Percentiles rank a stretch among this genome's conserved stretches.
Conservation (phyloP, 2,113 vertebrate species). For the Ginglymostoma cirratum region DNA sequence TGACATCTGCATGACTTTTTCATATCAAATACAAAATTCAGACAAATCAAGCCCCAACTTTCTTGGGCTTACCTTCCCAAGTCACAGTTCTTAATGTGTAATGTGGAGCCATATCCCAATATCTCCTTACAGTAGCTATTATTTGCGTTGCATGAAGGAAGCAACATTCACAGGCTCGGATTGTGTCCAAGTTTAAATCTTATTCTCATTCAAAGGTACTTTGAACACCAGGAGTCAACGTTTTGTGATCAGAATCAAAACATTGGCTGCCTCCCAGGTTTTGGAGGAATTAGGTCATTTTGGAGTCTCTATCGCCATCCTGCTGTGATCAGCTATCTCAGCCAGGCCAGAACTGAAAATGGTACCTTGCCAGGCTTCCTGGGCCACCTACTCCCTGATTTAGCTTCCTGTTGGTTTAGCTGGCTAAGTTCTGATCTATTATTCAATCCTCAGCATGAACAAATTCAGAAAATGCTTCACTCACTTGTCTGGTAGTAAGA, state of each 20-base stretch:
- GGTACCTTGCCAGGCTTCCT: background rate
- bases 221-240: background rate
- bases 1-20: background rate
- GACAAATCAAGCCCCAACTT: background rate
- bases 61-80: background rate
- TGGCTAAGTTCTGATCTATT: background rate
- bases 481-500: slow-evolving; percentile 57
- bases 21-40: background rate
- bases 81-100: background rate
- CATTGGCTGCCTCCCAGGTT: background rate
- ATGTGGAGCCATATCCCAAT: no score
- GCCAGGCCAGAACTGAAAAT: background rate
- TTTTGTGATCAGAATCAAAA: background rate
- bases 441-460: background rate
- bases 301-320: background rate
- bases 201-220: background rate
- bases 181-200: background rate
- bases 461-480: background rate
- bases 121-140: background rate
- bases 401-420: background rate
- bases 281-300: background rate
- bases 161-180: background rate
- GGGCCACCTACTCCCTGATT: background rate
- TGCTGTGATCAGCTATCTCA: background rate
- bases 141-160: background rate